Evolutionary conservation across 2,113 vertebrate genomes (phyloP).

Genomic region (Oryzias javanicus): DNA sequence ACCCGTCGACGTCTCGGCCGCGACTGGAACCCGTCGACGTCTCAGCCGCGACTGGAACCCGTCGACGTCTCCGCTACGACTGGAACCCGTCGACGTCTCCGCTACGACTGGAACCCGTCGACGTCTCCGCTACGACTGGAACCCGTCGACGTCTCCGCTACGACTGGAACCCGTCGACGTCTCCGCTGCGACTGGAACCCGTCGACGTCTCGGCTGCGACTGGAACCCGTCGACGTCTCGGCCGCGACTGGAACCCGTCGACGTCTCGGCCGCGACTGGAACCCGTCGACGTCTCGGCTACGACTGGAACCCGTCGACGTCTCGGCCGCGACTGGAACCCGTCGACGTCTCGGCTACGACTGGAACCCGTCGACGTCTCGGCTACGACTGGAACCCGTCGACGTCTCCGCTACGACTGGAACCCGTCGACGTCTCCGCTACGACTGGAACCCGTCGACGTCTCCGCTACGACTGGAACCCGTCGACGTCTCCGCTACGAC

Average conservation of each 20-base stretch:
- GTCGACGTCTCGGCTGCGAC: slow-evolving; percentile 12
- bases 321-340: slow-evolving; percentile 20
- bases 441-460: slow-evolving; percentile 17
- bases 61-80: slow-evolving; percentile 19
- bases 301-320: slow-evolving; percentile 17
- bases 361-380: slow-evolving; percentile 14
- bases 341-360: slow-evolving; percentile 19
- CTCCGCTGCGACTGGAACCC: slow-evolving; percentile 16
- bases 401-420: slow-evolving; percentile 12
- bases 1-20: slow-evolving; percentile 21
- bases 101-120: slow-evolving; percentile 19
- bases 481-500: slow-evolving; percentile 19
- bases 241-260: slow-evolving; percentile 20
- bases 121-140: slow-evolving; percentile 12
- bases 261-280: slow-evolving; percentile 13
- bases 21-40: slow-evolving; percentile 17
- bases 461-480: slow-evolving; percentile 19
- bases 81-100: slow-evolving; percentile 14
- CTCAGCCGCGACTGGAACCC: slow-evolving; percentile 20
- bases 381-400: slow-evolving; percentile 19
- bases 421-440: slow-evolving; percentile 20
- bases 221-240: slow-evolving; percentile 14
- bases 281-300: slow-evolving; percentile 20
- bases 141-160: slow-evolving; percentile 20
- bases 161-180: slow-evolving; percentile 17